Conservation (phyloP, 2,113 vertebrate genomes). For the Tursiops truncatus region DNA sequence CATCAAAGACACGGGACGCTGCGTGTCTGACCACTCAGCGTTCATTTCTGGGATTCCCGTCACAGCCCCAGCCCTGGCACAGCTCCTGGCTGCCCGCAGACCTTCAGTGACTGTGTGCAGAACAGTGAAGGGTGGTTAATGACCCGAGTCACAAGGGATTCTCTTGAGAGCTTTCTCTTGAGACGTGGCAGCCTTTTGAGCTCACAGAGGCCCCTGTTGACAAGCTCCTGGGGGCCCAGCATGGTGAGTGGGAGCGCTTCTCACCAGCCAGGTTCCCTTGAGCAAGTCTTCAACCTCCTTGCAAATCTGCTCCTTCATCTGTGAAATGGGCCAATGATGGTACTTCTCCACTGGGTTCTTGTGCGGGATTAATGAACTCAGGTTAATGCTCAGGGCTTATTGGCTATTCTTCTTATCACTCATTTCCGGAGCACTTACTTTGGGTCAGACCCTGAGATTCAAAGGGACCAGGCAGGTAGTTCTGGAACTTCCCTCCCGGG, state of each 20-base stretch:
- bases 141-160: neutral
- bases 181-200: neutral
- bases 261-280: neutral
- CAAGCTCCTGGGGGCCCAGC: neutral
- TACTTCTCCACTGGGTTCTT: neutral
- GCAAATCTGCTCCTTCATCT: neutral
- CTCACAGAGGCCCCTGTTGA: neutral
- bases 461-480: neutral
- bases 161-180: neutral
- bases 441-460: neutral
- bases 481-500: rapidly evolving
- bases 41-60: rapidly evolving
- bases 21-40: neutral
- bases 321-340: neutral
- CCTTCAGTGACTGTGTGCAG: rapidly evolving
- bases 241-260: rapidly evolving
- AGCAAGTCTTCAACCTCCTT: neutral
- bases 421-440: neutral
- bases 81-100: rapidly evolving
- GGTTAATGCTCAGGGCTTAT: rapidly evolving
- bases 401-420: neutral
- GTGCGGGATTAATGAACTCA: neutral
- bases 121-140: rapidly evolving
- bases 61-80: neutral
- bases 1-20: neutral